These are phyloP conservation scores for Numida meleagris DNA, from an alignment of 2,113 vertebrate species.

Conservation along the genomic window DNA sequence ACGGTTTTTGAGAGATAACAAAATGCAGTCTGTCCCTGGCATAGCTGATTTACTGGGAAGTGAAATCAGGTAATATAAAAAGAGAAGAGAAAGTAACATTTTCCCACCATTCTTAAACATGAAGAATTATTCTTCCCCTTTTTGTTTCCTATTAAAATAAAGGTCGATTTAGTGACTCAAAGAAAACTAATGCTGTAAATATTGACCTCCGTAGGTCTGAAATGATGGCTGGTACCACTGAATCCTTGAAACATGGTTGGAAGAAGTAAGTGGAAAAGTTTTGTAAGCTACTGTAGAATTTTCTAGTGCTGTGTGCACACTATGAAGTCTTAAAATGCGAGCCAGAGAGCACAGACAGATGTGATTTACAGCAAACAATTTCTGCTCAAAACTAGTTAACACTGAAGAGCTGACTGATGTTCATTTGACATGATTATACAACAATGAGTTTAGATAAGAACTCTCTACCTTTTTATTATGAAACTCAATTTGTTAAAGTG, in stretches of 20 bases:
- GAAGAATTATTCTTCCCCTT: not conserved
- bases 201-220: slow-evolving; percentile 57
- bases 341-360: not conserved
- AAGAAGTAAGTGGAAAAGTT: slow-evolving; percentile 59
- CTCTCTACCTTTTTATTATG: not conserved
- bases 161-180: slow-evolving; percentile 3
- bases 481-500: not conserved
- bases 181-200: slow-evolving; percentile 49
- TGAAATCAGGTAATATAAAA: not conserved
- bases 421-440: not conserved
- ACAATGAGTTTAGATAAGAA: not conserved
- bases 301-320: not conserved
- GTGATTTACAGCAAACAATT: not conserved
- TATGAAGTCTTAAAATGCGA: not conserved
- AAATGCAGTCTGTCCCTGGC: not conserved
- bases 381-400: not conserved
- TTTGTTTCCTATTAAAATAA: not conserved
- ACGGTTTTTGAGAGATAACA: not conserved
- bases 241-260: slow-evolving; percentile 48
- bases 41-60: not conserved
- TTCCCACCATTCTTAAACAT: not conserved
- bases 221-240: slow-evolving; percentile 47
- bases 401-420: not conserved
- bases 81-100: not conserved
- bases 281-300: slow-evolving; percentile 41